A percentile compares a stretch with the other conserved stretches of the same genome.
Evolutionary conservation across 2,113 vertebrate genomes (phyloP).

Genomic region (Glaucidium brasilianum): DNA sequence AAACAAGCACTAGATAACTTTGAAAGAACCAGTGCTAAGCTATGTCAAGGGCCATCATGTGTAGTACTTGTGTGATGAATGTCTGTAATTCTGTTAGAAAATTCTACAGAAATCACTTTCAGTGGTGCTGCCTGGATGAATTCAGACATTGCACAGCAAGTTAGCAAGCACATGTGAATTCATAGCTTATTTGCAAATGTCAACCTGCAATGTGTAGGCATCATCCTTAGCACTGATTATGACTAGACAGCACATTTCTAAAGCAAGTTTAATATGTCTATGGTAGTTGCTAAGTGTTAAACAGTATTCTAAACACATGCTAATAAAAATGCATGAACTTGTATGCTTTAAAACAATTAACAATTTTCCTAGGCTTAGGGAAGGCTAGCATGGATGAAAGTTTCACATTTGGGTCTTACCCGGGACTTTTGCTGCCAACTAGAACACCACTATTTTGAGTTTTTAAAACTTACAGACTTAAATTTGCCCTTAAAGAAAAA

Average conservation of each 20-base stretch:
- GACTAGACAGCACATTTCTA: background rate
- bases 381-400: background rate
- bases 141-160: background rate
- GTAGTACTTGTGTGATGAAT: background rate
- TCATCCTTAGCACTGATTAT: background rate
- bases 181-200: constrained; percentile 27
- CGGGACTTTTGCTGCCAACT: background rate
- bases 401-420: background rate
- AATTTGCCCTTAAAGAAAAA: background rate
- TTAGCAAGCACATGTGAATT: constrained; percentile 8
- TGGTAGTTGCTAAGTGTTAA: constrained; percentile 13
- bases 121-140: background rate
- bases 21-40: background rate
- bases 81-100: background rate
- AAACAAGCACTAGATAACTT: background rate
- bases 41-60: background rate
- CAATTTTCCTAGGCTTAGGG: background rate
- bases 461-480: background rate
- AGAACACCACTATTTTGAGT: background rate
- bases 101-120: background rate
- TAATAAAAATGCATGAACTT: constrained; percentile 9
- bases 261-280: background rate
- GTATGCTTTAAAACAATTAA: background rate
- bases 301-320: background rate
- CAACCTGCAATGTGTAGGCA: background rate